A percentile compares a stretch with the other conserved stretches of the same genome.
phyloP scores from a whole-genome alignment of 2,888 invertebrate species.

The Agrotis ipsilon region DNA sequence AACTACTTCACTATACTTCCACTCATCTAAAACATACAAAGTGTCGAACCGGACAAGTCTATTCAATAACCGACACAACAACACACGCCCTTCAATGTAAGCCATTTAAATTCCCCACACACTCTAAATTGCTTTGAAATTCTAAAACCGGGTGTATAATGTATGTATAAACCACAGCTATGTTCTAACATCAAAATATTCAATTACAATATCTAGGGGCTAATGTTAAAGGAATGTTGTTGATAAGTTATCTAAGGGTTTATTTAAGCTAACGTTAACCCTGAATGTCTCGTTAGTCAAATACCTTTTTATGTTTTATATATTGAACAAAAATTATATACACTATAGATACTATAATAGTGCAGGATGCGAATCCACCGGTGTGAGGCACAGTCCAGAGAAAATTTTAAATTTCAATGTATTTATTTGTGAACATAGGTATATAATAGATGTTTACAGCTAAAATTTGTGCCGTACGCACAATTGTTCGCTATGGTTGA shows the following conservation, averaged over 20 bases:
- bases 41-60: not conserved
- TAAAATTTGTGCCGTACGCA: too few species aligned
- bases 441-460: too few species aligned
- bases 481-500: too few species aligned
- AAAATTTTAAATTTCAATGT: too few species aligned
- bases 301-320: too few species aligned
- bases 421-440: too few species aligned
- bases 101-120: conserved; percentile 33
- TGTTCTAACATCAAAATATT: conserved; percentile 48
- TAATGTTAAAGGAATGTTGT: conserved; percentile 13
- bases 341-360: too few species aligned
- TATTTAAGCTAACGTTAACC: conserved; percentile 61
- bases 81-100: conserved; percentile 13
- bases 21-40: conserved; percentile 1
- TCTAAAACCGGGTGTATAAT: conserved; percentile 29
- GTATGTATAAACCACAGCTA: conserved; percentile 36
- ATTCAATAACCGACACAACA: conserved; percentile 26
- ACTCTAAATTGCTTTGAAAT: conserved; percentile 40
- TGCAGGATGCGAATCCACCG: too few species aligned
- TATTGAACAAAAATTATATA: too few species aligned
- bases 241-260: not conserved
- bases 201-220: conserved; percentile 29
- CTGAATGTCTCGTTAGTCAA: not conserved
- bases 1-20: not conserved
- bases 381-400: too few species aligned